These are phyloP conservation scores for Hydrozoanthus tunicans DNA, from an alignment of 64 coral and sea anemone species.

Conservation along the genomic window DNA sequence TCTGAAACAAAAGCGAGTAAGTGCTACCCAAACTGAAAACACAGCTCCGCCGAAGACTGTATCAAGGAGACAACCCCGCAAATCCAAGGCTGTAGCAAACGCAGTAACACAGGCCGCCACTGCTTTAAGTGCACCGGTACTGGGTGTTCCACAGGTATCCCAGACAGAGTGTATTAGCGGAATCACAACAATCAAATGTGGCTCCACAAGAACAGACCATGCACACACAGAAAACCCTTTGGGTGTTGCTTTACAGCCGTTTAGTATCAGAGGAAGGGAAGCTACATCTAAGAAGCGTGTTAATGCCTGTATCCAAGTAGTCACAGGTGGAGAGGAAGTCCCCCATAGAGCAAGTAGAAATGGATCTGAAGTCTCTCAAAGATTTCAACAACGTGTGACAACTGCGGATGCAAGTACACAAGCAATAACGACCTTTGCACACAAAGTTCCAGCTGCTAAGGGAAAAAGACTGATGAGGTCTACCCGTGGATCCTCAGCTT, in stretches of 20 bases:
- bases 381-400: background rate
- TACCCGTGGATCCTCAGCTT: background rate
- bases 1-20: background rate
- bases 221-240: background rate
- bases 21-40: slow-evolving; percentile 24
- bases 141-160: slow-evolving; percentile 26
- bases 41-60: background rate
- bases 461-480: background rate
- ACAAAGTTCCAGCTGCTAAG: background rate
- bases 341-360: background rate
- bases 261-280: background rate
- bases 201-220: background rate
- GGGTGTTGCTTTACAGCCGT: background rate
- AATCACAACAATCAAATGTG: background rate
- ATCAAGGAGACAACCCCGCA: background rate
- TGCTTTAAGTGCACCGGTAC: background rate
- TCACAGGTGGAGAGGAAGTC: background rate
- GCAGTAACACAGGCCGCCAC: slow-evolving; percentile 21
- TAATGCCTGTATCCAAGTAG: slow-evolving; percentile 29
- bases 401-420: background rate
- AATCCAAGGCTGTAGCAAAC: background rate
- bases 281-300: background rate
- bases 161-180: background rate
- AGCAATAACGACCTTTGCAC: background rate
- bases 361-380: background rate